These are phyloP conservation scores for Brienomyrus longianalis DNA, from an alignment of 2,113 vertebrate genomes.

Conservation along the genomic window DNA sequence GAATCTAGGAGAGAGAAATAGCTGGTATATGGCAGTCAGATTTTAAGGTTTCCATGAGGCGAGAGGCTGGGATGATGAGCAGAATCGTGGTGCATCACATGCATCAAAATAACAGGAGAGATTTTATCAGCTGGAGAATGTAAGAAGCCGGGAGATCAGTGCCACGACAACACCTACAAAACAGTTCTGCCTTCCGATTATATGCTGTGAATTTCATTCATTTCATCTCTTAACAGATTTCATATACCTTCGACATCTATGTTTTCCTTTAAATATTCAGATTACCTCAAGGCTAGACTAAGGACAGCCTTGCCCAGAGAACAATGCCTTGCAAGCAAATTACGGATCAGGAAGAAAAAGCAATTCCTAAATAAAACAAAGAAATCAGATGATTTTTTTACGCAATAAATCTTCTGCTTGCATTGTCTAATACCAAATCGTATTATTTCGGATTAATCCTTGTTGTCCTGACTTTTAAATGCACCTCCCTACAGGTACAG, in stretches of 20 bases:
- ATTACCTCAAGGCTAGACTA: not conserved
- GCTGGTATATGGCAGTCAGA: not conserved
- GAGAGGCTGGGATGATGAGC: not conserved
- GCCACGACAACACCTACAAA: constrained; percentile 30
- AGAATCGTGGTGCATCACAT: constrained; percentile 1
- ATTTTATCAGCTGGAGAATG: constrained; percentile 18
- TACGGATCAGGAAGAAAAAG: not conserved
- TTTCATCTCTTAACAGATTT: constrained; percentile 13
- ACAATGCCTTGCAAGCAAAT: not conserved
- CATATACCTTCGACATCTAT: constrained; percentile 34
- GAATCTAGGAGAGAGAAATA: not conserved
- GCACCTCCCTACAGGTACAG: not conserved
- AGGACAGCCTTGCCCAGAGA: not conserved
- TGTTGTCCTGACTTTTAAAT: not conserved
- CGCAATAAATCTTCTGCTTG: not conserved
- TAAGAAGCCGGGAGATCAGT: constrained; percentile 30
- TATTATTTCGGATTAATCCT: not conserved
- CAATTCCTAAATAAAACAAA: not conserved
- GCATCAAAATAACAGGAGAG: constrained; percentile 18
- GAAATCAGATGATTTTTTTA: not conserved
- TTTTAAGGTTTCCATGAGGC: not conserved
- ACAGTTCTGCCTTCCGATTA: constrained; percentile 40
- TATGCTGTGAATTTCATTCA: constrained; percentile 23
- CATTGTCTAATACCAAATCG: not conserved
- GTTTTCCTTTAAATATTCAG: constrained; percentile 36